Percentiles rank a stretch among this genome's conserved stretches.
These are phyloP conservation scores for Aethina tumida DNA, from an alignment of 1,140 invertebrate genomes.

Conservation along the genomic window DNA sequence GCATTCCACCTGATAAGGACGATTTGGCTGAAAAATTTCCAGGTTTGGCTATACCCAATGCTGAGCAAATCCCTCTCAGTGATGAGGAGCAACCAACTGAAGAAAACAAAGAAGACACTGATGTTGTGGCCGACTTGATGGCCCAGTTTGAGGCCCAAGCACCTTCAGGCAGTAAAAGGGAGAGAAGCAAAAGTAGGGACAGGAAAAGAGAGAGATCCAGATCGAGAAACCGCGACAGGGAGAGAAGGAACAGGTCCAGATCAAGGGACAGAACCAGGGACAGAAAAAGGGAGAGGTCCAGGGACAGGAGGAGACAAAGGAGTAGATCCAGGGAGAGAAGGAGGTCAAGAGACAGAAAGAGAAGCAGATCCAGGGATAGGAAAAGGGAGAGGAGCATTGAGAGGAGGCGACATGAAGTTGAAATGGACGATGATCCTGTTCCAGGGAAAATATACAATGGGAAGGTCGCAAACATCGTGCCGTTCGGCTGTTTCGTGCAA, in stretches of 20 bases:
- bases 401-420: constrained; percentile 38
- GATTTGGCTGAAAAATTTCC: constrained; percentile 73
- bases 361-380: constrained; percentile 32
- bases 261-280: constrained; percentile 11
- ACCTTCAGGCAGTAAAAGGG: constrained; percentile 40
- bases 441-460: constrained; percentile 80
- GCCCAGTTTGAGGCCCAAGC: constrained; percentile 81
- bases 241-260: constrained; percentile 15
- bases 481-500: constrained; percentile 97
- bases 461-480: constrained; percentile 90
- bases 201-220: constrained; percentile 29
- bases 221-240: constrained; percentile 32
- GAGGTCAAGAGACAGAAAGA: constrained; percentile 22
- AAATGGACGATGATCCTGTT: constrained; percentile 51
- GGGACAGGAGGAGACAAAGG: constrained; percentile 26
- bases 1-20: constrained; percentile 47
- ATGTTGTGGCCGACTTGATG: constrained; percentile 73
- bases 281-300: constrained; percentile 18
- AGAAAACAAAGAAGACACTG: constrained; percentile 38
- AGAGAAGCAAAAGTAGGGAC: constrained; percentile 21
- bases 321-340: constrained; percentile 27
- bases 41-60: constrained; percentile 82
- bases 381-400: constrained; percentile 30
- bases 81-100: constrained; percentile 33
- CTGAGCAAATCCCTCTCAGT: constrained; percentile 44